Evolutionary conservation across 2,797 vertebrate genomes (phyloP).

Genomic region (Thamnophis elegans): DNA sequence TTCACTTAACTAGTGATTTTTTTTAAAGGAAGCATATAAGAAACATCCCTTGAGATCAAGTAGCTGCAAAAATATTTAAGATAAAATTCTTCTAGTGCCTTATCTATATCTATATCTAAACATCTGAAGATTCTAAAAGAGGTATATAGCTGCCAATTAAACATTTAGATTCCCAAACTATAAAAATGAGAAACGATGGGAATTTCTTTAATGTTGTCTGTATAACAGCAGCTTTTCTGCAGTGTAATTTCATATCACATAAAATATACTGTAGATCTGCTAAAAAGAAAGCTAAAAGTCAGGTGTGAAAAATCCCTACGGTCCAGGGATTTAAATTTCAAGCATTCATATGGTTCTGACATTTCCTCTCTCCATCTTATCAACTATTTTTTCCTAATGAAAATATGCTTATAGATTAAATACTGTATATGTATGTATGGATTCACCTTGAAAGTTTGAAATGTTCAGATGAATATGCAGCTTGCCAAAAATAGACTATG

Average conservation of each 20-base stretch:
- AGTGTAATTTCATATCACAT: not conserved
- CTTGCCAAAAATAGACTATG: not conserved
- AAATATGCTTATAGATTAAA: not conserved
- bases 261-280: not conserved
- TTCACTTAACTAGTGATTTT: not conserved
- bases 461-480: not conserved
- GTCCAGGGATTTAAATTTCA: not conserved
- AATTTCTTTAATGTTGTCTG: not conserved
- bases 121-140: not conserved
- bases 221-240: not conserved
- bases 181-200: not conserved
- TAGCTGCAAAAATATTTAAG: not conserved
- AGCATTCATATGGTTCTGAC: not conserved
- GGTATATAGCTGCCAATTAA: not conserved
- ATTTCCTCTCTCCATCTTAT: not conserved
- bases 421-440: not conserved
- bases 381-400: not conserved
- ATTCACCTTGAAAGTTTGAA: not conserved
- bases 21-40: not conserved
- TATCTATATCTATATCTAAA: too few species aligned
- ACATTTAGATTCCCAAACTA: not conserved
- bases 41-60: not conserved
- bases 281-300: not conserved
- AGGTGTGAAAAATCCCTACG: not conserved
- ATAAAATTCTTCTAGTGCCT: not conserved